Evolutionary conservation across 2,888 invertebrate species (phyloP), one percentile per base, ranked within the genome.

Genomic region (Epsilonema sp.): DNA sequence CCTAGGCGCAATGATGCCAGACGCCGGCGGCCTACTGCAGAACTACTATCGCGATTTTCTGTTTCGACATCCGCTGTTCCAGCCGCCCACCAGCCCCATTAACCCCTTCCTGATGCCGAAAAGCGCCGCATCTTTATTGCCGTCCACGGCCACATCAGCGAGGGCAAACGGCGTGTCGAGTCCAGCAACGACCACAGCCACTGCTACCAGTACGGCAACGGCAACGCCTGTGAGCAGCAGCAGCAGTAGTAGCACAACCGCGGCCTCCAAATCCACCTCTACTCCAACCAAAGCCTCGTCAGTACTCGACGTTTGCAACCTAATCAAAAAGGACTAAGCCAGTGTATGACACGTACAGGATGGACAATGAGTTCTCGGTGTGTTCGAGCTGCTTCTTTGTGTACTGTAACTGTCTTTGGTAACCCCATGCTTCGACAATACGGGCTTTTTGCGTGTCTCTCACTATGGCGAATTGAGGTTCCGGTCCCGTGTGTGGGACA

Each of bases 201-300:
- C 86, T 58, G 74, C 87, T 44, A 80, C 86, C 67, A 86, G 85
- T 68, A 80, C 85, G 50, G 84, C 85, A 66, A 75, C 85, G 43
- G 79, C 87, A 48, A 73, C 86, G 58, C 55, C 55, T 5, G 84
- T 85, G 54, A 11, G 8, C 8, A 8, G 8, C 8, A 31, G 8
- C 8, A 8, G 8, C 8, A 16, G 8, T 16, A 16, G 8, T 16
- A 31, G 31, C 16, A 31, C 31, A 16, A 16, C 16, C 8, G 31
- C 31, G 8, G 31, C 8, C 62, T 31, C 31, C 8, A 11, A 8
- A 16, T 16, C 31, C 8, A 8, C 8, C 8, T 31, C 16, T 8
- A 31, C 31, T 31, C 31, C 31, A 11, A 31, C 31, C 31, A 31
- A 31, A 31, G 8, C 31, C 8, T 31, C 31, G 31, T 31, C 31